Percentiles rank a stretch among this genome's conserved stretches.
Conservation (phyloP, 2,113 vertebrate genomes). For the Macroglossus sobrinus region DNA sequence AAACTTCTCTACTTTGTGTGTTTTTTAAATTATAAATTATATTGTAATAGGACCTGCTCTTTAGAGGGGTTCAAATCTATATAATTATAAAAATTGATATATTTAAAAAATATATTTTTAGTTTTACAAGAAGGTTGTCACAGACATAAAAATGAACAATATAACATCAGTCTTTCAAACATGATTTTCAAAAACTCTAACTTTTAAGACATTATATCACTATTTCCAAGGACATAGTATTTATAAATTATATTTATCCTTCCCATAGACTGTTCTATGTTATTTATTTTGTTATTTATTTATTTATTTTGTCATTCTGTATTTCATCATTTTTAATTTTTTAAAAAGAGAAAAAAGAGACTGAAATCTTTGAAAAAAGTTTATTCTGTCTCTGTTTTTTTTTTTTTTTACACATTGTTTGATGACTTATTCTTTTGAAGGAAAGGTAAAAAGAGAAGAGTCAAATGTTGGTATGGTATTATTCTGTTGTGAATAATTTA, state of each 20-base stretch:
- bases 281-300: conserved; percentile 16
- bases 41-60: background rate
- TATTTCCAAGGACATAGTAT: background rate
- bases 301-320: background rate
- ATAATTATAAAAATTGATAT: background rate
- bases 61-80: background rate
- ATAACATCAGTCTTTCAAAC: background rate
- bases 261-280: background rate
- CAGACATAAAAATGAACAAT: background rate
- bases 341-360: background rate
- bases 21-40: background rate
- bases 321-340: background rate
- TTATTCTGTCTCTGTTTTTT: background rate
- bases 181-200: background rate
- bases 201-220: background rate
- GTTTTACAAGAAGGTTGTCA: background rate
- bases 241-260: background rate
- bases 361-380: background rate
- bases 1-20: background rate
- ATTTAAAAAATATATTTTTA: background rate
- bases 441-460: background rate
- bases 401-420: background rate
- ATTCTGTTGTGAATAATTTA: background rate
- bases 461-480: background rate
- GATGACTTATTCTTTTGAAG: background rate